Conservation (phyloP, 2,888 invertebrate species). For the Mythimna ferrago region DNA sequence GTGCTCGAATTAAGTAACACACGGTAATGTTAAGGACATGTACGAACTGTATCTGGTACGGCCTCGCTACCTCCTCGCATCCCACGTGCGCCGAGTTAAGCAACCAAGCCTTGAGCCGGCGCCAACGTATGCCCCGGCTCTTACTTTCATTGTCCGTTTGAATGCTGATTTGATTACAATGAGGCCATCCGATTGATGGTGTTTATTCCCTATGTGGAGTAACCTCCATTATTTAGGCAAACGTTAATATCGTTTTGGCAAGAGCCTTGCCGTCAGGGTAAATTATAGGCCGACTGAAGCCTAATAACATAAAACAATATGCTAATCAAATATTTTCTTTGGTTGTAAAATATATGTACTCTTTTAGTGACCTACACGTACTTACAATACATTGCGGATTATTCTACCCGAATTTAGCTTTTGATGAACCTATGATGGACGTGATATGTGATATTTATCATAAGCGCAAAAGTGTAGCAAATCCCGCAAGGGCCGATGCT, state of each 20-base stretch:
- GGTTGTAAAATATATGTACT: background rate
- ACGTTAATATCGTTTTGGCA: constrained; percentile 11
- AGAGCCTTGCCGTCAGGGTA: background rate
- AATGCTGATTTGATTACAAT: constrained; percentile 81
- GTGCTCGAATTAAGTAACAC: constrained; percentile 34
- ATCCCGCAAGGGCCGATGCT: too few relatives aligned
- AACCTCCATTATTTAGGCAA: constrained; percentile 23
- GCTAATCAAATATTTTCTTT: background rate
- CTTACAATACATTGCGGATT: too few relatives aligned
- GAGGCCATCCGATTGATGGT: constrained; percentile 71
- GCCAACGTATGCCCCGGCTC: constrained; percentile 79
- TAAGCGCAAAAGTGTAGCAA: background rate
- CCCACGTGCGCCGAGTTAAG: constrained; percentile 83
- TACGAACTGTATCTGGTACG: constrained; percentile 58
- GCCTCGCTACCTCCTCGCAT: constrained; percentile 79
- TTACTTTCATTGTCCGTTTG: constrained; percentile 86
- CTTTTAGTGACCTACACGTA: background rate
- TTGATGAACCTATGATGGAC: background rate
- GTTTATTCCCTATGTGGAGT: constrained; percentile 55
- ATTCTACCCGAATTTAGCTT: background rate
- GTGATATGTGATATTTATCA: background rate
- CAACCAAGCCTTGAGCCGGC: constrained; percentile 83
- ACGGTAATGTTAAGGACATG: constrained; percentile 64
- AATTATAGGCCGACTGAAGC: background rate
- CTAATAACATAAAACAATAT: background rate